A percentile compares a stretch with the other conserved stretches of the same genome.
Conservation (phyloP, 2,113 vertebrate genomes). For the Spea bombifrons region DNA sequence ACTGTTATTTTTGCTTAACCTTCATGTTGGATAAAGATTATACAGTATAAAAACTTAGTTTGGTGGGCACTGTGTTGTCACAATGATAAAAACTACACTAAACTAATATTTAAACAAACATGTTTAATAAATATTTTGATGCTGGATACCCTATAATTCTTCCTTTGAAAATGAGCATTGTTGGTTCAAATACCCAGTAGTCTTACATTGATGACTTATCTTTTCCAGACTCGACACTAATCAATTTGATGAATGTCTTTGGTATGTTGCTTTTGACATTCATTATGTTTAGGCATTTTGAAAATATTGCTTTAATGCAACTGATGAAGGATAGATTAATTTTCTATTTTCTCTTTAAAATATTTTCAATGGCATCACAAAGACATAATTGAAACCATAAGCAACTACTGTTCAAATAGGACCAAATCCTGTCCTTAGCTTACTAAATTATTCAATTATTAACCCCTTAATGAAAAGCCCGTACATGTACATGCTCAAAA, state of each 20-base stretch:
- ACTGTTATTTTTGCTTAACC: too few relatives aligned
- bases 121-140: not conserved
- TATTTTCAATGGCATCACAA: not conserved
- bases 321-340: constrained; percentile 17
- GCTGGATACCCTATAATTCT: not conserved
- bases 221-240: not conserved
- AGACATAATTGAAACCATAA: constrained; percentile 12
- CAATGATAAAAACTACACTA: not conserved
- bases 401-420: not conserved
- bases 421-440: not conserved
- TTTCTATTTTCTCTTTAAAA: constrained; percentile 11
- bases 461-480: too few relatives aligned
- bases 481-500: too few relatives aligned
- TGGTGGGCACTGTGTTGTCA: too few relatives aligned
- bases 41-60: too few relatives aligned
- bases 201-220: not conserved
- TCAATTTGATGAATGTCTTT: constrained; percentile 2
- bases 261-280: constrained; percentile 10
- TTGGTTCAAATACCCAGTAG: not conserved
- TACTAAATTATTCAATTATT: too few relatives aligned
- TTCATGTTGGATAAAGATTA: too few relatives aligned
- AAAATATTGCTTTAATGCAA: constrained; percentile 14
- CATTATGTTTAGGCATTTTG: constrained; percentile 14
- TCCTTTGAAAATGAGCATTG: not conserved
- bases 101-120: not conserved